Conservation (phyloP, 2,113 vertebrate species). For the Tringa solitaria region DNA sequence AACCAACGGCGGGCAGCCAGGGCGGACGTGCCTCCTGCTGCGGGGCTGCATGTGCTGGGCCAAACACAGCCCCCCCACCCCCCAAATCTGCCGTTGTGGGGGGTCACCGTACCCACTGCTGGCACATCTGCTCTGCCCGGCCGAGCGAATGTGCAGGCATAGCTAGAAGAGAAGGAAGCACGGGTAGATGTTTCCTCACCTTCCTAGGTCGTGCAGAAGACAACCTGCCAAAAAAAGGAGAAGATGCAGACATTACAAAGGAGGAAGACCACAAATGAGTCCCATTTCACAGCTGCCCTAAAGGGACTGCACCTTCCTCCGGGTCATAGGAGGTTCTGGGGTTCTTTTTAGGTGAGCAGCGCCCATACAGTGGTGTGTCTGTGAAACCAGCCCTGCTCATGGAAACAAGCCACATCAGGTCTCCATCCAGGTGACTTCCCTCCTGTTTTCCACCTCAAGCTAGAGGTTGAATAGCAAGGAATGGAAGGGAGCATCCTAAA, state of each 20-base stretch:
- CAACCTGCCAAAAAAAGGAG: not conserved
- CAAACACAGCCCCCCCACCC: not conserved
- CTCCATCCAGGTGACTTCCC: not conserved
- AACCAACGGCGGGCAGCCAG: not conserved
- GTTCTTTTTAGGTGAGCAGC: not conserved
- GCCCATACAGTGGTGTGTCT: not conserved
- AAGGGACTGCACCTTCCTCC: not conserved
- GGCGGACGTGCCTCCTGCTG: not conserved
- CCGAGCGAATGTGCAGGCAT: not conserved
- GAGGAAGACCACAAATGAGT: not conserved
- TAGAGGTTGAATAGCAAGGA: not conserved
- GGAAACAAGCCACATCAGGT: not conserved
- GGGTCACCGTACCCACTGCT: not conserved
- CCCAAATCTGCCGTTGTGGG: not conserved
- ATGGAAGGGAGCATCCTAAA: not conserved
- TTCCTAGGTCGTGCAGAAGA: not conserved
- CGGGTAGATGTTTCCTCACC: not conserved
- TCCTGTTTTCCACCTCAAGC: not conserved
- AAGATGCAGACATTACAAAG: not conserved
- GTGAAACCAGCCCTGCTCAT: not conserved
- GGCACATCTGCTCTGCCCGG: not conserved
- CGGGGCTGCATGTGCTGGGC: conserved; percentile 25
- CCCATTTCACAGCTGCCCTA: not conserved
- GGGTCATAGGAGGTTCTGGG: not conserved
- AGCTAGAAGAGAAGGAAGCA: not conserved